phyloP scores from a whole-genome alignment of 2,797 vertebrate genomes.

The Poeciliopsis paucimaculata region DNA sequence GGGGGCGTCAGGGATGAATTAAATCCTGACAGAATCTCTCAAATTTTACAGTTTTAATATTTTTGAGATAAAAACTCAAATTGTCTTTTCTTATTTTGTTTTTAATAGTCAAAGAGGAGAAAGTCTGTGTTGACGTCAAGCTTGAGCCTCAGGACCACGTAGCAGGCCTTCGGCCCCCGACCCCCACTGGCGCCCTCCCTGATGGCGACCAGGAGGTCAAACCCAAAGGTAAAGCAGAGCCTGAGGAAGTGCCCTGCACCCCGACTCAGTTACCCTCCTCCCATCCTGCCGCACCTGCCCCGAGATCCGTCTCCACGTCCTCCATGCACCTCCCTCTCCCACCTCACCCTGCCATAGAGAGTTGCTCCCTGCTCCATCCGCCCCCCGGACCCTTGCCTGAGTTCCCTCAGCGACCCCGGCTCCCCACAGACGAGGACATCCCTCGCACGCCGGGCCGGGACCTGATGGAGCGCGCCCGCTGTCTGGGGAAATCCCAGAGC shows the following conservation, averaged over 20 bases:
- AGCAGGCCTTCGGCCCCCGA: conserved; percentile 69
- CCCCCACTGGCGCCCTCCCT: conserved; percentile 78
- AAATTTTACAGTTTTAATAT: background rate
- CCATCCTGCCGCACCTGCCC: conserved; percentile 66
- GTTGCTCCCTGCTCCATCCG: conserved; percentile 71
- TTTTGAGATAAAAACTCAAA: background rate
- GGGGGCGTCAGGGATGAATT: no score
- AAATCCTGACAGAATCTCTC: background rate
- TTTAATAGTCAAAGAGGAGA: conserved; percentile 67
- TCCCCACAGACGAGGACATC: conserved; percentile 88
- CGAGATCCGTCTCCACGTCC: conserved; percentile 72
- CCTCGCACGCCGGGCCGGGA: conserved; percentile 92
- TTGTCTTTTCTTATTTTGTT: conserved; percentile 22
- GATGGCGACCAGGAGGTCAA: conserved; percentile 77
- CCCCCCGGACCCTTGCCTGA: conserved; percentile 79
- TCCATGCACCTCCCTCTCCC: conserved; percentile 81
- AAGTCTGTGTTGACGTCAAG: conserved; percentile 72
- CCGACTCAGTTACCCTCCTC: conserved; percentile 71
- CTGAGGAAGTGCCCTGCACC: conserved; percentile 77
- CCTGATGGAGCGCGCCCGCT: conserved; percentile 82
- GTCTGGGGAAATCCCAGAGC: conserved; percentile 90
- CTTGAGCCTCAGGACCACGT: conserved; percentile 70
- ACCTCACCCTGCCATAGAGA: conserved; percentile 74
- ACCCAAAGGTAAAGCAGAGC: conserved; percentile 76
- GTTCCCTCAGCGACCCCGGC: conserved; percentile 77